phyloP scores from a whole-genome alignment of 2,797 vertebrate genomes.

The Alectoris magna region DNA sequence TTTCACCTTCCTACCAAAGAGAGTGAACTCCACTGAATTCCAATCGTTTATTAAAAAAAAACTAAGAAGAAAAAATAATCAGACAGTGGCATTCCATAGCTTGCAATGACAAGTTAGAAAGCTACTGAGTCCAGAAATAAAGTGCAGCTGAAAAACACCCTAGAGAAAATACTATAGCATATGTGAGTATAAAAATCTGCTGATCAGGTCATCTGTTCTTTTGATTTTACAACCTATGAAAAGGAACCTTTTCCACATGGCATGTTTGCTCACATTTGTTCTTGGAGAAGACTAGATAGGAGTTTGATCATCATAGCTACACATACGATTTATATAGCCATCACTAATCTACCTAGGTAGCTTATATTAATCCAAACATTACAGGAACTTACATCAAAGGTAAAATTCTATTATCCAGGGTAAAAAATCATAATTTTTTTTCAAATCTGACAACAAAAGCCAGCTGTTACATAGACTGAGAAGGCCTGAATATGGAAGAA shows the following conservation, averaged over 20 bases:
- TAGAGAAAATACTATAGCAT: neutral
- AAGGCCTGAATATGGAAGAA: neutral
- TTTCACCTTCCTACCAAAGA: slow-evolving; percentile 13
- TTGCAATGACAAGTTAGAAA: neutral
- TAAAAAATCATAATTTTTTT: neutral
- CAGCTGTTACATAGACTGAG: neutral
- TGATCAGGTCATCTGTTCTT: slow-evolving; percentile 25
- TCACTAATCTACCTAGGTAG: neutral
- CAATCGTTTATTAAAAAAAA: neutral
- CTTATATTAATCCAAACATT: slow-evolving; percentile 10
- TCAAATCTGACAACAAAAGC: neutral
- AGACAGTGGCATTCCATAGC: neutral
- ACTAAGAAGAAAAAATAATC: neutral
- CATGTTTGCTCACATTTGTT: neutral
- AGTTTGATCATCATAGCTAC: neutral
- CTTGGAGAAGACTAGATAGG: neutral
- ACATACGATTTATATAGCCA: neutral
- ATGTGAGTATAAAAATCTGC: neutral
- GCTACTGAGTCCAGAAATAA: neutral
- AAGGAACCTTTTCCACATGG: neutral
- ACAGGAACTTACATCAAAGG: neutral
- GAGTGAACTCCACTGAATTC: neutral
- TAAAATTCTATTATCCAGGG: neutral
- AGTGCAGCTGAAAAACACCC: neutral
- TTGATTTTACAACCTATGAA: neutral